These are phyloP conservation scores for Xestoiulus laeticollis DNA, from an alignment of 2,888 invertebrate species.

Conservation along the genomic window DNA sequence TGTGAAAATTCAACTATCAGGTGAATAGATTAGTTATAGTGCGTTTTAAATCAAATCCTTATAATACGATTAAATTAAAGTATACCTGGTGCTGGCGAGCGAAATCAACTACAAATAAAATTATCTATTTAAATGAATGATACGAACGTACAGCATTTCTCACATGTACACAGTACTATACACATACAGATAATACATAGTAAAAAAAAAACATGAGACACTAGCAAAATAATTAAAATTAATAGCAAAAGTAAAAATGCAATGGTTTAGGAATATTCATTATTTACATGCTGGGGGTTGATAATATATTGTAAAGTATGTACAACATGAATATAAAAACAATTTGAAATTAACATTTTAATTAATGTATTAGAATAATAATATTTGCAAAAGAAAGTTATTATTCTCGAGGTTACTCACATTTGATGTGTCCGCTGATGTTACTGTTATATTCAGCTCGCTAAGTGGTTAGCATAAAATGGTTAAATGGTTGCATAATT, in stretches of 20 bases:
- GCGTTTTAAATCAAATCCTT: no score
- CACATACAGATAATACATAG: background rate
- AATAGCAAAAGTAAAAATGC: background rate
- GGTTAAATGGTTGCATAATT: background rate
- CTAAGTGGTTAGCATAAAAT: constrained; percentile 34
- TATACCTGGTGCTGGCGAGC: no score
- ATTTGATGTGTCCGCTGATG: background rate
- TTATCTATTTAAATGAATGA: no score
- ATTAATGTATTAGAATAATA: background rate
- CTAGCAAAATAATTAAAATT: background rate
- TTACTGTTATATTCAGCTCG: constrained; percentile 47
- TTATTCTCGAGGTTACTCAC: constrained; percentile 29
- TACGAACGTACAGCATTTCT: no score
- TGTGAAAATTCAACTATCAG: no score
- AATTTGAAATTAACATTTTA: background rate
- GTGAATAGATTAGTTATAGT: no score
- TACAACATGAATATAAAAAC: background rate
- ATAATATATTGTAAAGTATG: no score
- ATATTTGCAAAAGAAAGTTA: background rate
- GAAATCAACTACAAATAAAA: no score
- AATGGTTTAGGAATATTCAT: no score
- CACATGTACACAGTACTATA: no score
- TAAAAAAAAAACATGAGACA: background rate
- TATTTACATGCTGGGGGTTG: no score
- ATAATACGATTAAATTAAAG: no score